Evolutionary conservation across 2,888 invertebrate genomes (phyloP), one percentile per base, ranked within the genome.

Genomic region (Orthosia gracilis): DNA sequence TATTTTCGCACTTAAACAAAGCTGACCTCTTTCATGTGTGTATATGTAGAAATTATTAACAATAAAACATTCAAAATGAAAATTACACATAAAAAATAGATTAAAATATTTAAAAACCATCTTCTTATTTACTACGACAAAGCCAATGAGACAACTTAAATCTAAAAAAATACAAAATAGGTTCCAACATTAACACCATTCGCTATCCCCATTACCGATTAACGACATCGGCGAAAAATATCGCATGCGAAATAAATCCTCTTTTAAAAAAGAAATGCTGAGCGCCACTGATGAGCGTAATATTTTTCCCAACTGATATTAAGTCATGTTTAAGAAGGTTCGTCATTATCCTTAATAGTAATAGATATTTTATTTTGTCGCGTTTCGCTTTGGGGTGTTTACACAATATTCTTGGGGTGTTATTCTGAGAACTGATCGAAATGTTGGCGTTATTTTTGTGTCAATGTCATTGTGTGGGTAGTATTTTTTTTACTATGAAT

Each of bases 351-450:
- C 93, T 95, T 96, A 96, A 96, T 96, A 96, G 96, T 96, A 96
- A 96, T 96, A 96, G 96, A 96, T 96, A 96, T 96, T 95, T 96
- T 96, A 96, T 95, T 95, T 96, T 94, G 96, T 94, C 95, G 94
- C 95, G 91, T 90, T 94, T 90, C 93, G 94, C 92, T 94, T 92
- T 92, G 89, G 94, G 92, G 94, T 95, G 94, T 95, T 95, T 94
- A 93, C 94, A 93, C 93, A 93, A 94, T 92, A 91, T 92, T 91
- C 85, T 86, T 82, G 89, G 90, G 92, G 84, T 88, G 62, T 73
- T 86, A 94, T 93, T 87, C 54, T 67, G 77, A 40, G 76, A 73
- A 64, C 49, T 69, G 68, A 47, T 72, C 85, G 87, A 78, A 76
- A 85, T 23, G 5, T 5, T 0, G 17, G 3, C 17, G 54, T 9